phyloP scores from a whole-genome alignment of 2,797 vertebrate species.

The Fringilla coelebs region DNA sequence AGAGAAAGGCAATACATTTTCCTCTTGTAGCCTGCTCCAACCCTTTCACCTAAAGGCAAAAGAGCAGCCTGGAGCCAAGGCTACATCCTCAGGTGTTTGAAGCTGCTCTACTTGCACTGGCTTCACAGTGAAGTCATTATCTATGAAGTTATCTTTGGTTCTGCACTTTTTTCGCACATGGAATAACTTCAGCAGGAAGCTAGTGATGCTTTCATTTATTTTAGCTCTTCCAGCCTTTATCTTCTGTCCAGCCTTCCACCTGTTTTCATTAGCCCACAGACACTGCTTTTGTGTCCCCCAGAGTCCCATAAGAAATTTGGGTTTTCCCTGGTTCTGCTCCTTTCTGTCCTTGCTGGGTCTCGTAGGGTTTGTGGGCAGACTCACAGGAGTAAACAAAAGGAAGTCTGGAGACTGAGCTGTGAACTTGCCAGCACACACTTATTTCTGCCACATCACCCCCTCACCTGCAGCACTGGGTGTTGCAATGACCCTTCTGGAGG shows the following conservation, averaged over 20 bases:
- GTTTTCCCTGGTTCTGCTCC: not conserved
- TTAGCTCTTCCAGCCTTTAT: not conserved
- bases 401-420: not conserved
- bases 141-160: not conserved
- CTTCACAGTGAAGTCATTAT: not conserved
- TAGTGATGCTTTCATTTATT: not conserved
- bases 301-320: not conserved
- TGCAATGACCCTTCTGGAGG: not conserved
- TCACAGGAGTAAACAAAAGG: not conserved
- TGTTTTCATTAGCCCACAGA: not conserved
- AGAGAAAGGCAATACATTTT: not conserved
- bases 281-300: not conserved
- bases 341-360: not conserved
- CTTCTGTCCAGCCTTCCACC: not conserved
- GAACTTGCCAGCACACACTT: not conserved
- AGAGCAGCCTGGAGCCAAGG: not conserved
- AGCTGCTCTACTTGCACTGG: not conserved
- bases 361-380: accelerated
- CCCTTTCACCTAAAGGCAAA: not conserved
- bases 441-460: not conserved
- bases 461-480: accelerated
- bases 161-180: not conserved
- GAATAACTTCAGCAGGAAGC: not conserved
- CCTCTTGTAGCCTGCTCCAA: not conserved
- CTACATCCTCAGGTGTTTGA: not conserved